These are phyloP conservation scores for Cataglyphis albicans DNA, from an alignment of 2,888 invertebrate genomes.

Conservation along the genomic window DNA sequence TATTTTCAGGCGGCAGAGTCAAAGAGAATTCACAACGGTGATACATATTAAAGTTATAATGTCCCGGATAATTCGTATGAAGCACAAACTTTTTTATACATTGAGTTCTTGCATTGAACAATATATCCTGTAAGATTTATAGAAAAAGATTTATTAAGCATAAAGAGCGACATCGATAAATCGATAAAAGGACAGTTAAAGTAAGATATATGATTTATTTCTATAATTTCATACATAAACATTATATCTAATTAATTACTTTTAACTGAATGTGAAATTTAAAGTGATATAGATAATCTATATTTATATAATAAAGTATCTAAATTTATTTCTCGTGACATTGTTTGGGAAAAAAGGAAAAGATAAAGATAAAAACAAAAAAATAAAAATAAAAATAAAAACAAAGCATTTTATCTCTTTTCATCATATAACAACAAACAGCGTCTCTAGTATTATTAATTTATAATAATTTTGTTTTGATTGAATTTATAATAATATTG, in stretches of 20 bases:
- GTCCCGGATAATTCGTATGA: conserved; percentile 99
- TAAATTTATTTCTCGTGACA: background rate
- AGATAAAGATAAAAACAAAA: background rate
- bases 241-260: conserved; percentile 7
- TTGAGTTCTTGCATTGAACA: conserved; percentile 98
- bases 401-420: background rate
- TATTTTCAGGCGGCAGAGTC: conserved; percentile 89
- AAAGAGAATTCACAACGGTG: conserved; percentile 97
- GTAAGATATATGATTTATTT: background rate
- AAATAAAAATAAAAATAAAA: background rate
- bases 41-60: conserved; percentile 99
- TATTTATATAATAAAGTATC: background rate
- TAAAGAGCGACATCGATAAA: background rate
- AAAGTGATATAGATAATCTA: background rate
- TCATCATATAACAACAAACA: background rate
- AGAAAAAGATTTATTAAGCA: conserved; percentile 62
- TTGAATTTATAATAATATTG: background rate
- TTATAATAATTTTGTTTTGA: background rate
- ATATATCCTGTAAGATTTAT: conserved; percentile 92
- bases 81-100: conserved; percentile 98
- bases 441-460: background rate
- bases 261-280: conserved; percentile 1
- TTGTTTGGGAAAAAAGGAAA: background rate
- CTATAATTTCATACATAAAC: background rate
- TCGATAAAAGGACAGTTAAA: background rate